A percentile compares a stretch with the other conserved stretches of the same genome.
phyloP scores from a whole-genome alignment of 2,797 vertebrate species.

The Amblyopsis hoosieri region DNA sequence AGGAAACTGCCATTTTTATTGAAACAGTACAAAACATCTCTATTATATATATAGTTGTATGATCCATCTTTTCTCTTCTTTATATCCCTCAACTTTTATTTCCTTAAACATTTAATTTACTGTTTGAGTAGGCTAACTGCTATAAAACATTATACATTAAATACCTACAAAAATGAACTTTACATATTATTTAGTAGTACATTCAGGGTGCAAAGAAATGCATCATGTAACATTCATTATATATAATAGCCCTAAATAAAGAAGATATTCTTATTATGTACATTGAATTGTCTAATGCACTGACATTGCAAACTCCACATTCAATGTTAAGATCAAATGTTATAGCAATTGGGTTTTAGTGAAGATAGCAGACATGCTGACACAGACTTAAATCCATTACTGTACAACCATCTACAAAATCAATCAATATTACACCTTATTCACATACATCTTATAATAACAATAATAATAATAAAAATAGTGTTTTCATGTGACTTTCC shows the following conservation, averaged over 20 bases:
- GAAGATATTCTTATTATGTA: neutral
- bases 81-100: too few relatives aligned
- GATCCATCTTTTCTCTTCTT: too few relatives aligned
- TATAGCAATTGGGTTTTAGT: conserved; percentile 7
- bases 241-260: conserved; percentile 1
- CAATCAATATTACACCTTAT: conserved; percentile 28
- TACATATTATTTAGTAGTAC: conserved; percentile 11
- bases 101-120: too few relatives aligned
- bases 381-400: neutral
- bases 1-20: conserved; percentile 13
- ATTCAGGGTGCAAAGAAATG: conserved; percentile 31
- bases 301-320: neutral
- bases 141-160: neutral
- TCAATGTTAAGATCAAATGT: conserved; percentile 22
- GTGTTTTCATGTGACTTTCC: conserved; percentile 39
- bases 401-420: conserved; percentile 8
- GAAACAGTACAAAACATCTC: conserved; percentile 16
- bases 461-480: conserved; percentile 36
- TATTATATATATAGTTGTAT: too few relatives aligned
- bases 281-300: conserved; percentile 11
- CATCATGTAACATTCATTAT: conserved; percentile 7
- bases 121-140: neutral
- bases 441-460: conserved; percentile 31
- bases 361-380: neutral
- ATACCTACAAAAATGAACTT: neutral